Evolutionary conservation across 2,888 invertebrate species (phyloP), one percentile per base, ranked within the genome.

Genomic region (Drosophila testacea): DNA sequence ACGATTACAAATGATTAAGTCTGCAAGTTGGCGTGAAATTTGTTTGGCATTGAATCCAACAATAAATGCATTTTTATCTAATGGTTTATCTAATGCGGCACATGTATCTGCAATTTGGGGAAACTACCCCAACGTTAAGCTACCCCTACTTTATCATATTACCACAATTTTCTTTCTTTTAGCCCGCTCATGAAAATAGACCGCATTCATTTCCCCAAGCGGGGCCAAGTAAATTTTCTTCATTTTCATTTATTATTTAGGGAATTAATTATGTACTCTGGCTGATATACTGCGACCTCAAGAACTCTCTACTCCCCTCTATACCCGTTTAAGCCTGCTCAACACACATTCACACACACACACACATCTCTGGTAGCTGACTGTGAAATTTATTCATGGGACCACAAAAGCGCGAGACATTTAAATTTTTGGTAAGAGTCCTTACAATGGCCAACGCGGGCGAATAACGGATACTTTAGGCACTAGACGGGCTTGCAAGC

Each of bases 1-100:
- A 68, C 87, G 89, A 85, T 86, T 88, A 74, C 81, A 86, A 81
- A 83, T 83, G 84, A 81, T 88, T 75, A 79, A 81, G 83, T 83
- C 79, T 44, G 57, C 73, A 77, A 71, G 68, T 79, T 74, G 69
- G 78, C 78, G 67, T 69, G 54, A 88, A 73, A 78, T 80, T 83
- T 80, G 77, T 60, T 63, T 47, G 52, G 34, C 66, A 44, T 56
- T 57, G 47, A 22, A 22, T 69, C 38, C 42, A 46, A 46, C 67
- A 68, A 81, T 62, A 64, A 71, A 69, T 80, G 79, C 74, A 74
- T 72, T 82, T 81, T 74, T 51, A 39, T 46, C 56, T 7, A 46
- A 69, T 63, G 55, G 55, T 2, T 36, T 36, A 36, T 10, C 36
- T 36, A 36, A 36, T 36, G 36, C 5, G 32, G 32, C 32, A 28